Percentiles rank a stretch among this genome's conserved stretches.
phyloP scores from a whole-genome alignment of 1,140 invertebrate species.

The Drosophila ohnishii region DNA sequence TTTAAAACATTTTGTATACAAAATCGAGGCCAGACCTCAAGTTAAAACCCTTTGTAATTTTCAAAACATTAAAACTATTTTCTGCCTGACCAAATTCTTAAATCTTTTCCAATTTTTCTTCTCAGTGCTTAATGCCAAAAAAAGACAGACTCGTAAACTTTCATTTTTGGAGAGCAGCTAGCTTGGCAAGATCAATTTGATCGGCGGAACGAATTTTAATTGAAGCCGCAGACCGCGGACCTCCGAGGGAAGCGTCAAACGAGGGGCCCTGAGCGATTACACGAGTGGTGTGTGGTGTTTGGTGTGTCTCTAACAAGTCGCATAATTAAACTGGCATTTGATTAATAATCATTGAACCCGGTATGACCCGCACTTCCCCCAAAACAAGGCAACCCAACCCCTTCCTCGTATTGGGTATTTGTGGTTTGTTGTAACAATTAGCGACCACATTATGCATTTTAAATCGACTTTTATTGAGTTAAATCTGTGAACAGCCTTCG shows the following conservation, averaged over 20 bases:
- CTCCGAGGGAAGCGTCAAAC: constrained; percentile 6
- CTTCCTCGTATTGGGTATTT: constrained; percentile 8
- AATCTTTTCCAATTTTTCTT: neutral
- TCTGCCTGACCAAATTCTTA: neutral
- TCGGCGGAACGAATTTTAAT: constrained; percentile 79
- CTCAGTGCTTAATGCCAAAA: constrained; percentile 55
- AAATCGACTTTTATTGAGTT: constrained; percentile 68
- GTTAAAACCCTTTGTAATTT: too few relatives aligned
- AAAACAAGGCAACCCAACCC: constrained; percentile 22
- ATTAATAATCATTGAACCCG: constrained; percentile 78
- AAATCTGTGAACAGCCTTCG: constrained; percentile 63
- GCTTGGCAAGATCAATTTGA: constrained; percentile 61
- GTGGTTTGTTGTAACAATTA: constrained; percentile 75
- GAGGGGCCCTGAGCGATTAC: constrained; percentile 51
- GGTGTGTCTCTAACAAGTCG: constrained; percentile 42
- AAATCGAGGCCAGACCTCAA: too few relatives aligned
- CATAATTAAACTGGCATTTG: constrained; percentile 77
- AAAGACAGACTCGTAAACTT: constrained; percentile 47
- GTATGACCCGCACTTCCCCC: constrained; percentile 59
- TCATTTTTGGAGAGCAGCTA: constrained; percentile 43
- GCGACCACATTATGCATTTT: constrained; percentile 61
- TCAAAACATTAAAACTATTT: neutral
- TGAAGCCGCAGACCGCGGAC: constrained; percentile 68
- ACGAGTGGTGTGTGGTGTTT: constrained; percentile 22
- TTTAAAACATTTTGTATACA: too few relatives aligned